Evolutionary conservation across 92 coral and sea anemone species (phyloP), one percentile per base, ranked within the genome.

Genomic region (Heliopora coerulea): DNA sequence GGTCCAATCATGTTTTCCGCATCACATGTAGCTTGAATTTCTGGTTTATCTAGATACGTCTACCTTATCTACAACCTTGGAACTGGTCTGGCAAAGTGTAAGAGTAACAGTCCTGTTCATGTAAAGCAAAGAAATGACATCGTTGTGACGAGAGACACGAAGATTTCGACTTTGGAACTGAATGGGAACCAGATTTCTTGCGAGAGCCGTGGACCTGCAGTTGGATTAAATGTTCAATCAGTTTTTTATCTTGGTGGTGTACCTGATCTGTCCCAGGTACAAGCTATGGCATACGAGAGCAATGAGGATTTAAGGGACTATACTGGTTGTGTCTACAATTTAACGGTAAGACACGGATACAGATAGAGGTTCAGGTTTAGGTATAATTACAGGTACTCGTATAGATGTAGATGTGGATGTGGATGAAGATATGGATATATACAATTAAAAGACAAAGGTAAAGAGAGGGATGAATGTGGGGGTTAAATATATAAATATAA

Each of bases 191-290:
- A 56, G n/a, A 74, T 74, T 20, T 27, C 82, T 1, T 60, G 74
- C 5, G 39, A 39, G 9, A 89, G 96, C 14, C 86, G 83, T 19
- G 88, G 89, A 18, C 37, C 41, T 25, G 96, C 93, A 14, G 68
- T 85, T 21, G 89, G 88, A 50, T 74, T 92, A 23, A 91, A 92
- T 67, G 91, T 89, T n/a, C 29, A 33, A 17, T 85, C 96, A 8
- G 72, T 85, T 49, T 87, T 89, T 74, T 92, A 85, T 78, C 74
- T 92, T 13, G 97, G 97, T 60, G 97, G 97, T 26, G 96, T 89
- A 9, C 97, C 91, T 29, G 85, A 81, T 61, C 62, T 92, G 20
- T 65, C 90, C 3, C 72, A 72, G 56, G 84, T 92, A 27, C 88
- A 81, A 40, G 85, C 92, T 3, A 72, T 70, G 20, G 92, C 93